phyloP scores from a whole-genome alignment of 2,888 invertebrate species.

The Drosophila paramelanica region DNA sequence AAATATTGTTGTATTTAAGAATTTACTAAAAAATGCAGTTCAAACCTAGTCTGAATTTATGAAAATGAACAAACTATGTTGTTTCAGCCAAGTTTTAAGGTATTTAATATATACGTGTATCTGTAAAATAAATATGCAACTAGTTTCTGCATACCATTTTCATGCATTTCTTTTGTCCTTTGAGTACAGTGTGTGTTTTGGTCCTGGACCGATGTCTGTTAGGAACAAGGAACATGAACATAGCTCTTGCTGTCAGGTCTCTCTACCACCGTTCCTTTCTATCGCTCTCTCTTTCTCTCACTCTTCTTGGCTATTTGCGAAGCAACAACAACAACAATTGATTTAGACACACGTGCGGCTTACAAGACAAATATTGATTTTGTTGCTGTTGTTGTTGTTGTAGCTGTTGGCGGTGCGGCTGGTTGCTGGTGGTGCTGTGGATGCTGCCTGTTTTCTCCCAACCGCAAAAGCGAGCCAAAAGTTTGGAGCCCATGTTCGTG shows the following conservation, averaged over 20 bases:
- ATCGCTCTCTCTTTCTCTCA: background rate
- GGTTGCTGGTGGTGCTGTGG: slow-evolving; percentile 9
- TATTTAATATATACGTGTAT: background rate
- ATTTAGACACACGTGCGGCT: slow-evolving; percentile 69
- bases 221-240: slow-evolving; percentile 36
- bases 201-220: slow-evolving; percentile 18
- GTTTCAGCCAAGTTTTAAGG: no score
- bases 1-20: no score
- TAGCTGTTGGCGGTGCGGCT: slow-evolving; percentile 21
- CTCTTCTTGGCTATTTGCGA: slow-evolving; percentile 22
- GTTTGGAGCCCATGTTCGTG: slow-evolving; percentile 43
- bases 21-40: no score
- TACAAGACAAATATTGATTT: slow-evolving; percentile 78
- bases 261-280: background rate
- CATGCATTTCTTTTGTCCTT: slow-evolving; percentile 7
- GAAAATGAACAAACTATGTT: no score
- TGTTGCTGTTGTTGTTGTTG: slow-evolving; percentile 53
- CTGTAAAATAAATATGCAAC: background rate
- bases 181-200: slow-evolving; percentile 17
- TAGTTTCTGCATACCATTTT: background rate
- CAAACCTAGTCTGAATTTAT: no score
- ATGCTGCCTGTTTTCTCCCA: slow-evolving; percentile 31
- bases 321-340: slow-evolving; percentile 36
- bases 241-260: slow-evolving; percentile 18
- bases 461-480: slow-evolving; percentile 58